Percentiles rank a stretch among this genome's conserved stretches.
Evolutionary conservation across 1,140 invertebrate species (phyloP).

Genomic region (Gryon sp.): DNA sequence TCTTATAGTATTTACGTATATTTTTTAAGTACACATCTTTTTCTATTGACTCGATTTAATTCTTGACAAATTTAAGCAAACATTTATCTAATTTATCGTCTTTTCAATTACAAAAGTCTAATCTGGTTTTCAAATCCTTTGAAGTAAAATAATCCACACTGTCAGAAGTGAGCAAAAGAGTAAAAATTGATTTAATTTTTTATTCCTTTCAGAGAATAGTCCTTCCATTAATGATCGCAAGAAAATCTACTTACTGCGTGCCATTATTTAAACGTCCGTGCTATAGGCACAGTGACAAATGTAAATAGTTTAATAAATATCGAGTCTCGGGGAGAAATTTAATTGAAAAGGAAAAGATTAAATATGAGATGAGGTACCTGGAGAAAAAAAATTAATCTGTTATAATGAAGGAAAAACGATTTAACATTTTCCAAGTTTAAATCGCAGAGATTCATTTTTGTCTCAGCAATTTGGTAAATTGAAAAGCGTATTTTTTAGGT

Average conservation of each 20-base stretch:
- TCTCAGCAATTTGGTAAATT: too few species aligned
- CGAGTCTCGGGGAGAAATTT: constrained; percentile 36
- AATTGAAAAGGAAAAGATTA: constrained; percentile 39
- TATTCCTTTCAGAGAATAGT: neutral
- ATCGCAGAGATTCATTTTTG: too few species aligned
- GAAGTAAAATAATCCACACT: constrained; percentile 2
- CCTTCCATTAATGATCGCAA: constrained; percentile 7
- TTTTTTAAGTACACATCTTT: too few species aligned
- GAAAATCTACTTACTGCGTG: constrained; percentile 7
- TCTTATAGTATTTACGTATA: too few species aligned
- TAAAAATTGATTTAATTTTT: constrained; percentile 13
- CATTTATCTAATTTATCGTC: neutral
- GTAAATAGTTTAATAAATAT: constrained; percentile 46
- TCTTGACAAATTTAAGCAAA: neutral
- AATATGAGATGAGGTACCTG: too few species aligned
- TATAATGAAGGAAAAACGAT: neutral
- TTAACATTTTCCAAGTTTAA: too few species aligned
- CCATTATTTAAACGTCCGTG: constrained; percentile 15
- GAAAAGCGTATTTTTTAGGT: too few species aligned
- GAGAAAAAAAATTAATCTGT: constrained; percentile 38
- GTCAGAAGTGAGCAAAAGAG: neutral
- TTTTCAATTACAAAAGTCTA: neutral
- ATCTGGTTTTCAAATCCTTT: neutral
- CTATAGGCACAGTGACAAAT: constrained; percentile 28
- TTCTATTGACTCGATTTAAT: constrained; percentile 2